Conservation (phyloP, 2,888 invertebrate species). For the Margaritifera margaritifera region DNA sequence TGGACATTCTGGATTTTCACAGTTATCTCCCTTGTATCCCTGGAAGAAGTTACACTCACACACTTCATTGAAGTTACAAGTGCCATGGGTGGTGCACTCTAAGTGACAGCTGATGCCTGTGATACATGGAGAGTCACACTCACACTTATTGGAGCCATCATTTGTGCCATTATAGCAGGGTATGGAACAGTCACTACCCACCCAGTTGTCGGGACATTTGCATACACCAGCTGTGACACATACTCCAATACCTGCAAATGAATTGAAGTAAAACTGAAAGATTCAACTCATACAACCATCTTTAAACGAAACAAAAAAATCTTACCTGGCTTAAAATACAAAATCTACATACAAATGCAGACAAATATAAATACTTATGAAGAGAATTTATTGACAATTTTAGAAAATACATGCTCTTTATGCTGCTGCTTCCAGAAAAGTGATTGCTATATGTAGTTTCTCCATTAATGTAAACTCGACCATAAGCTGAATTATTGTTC, state of each 20-base stretch:
- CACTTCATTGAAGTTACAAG: slow-evolving; percentile 38
- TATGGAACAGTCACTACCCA: slow-evolving; percentile 46
- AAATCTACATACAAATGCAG: too few relatives aligned
- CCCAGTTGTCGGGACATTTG: slow-evolving; percentile 38
- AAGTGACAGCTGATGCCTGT: slow-evolving; percentile 41
- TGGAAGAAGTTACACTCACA: slow-evolving; percentile 53
- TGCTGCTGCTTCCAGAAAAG: too few relatives aligned
- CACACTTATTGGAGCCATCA: slow-evolving; percentile 38
- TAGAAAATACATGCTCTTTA: too few relatives aligned
- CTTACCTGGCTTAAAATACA: too few relatives aligned
- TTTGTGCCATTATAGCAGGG: slow-evolving; percentile 56
- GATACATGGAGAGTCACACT: slow-evolving; percentile 38
- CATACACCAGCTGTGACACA: slow-evolving; percentile 49
- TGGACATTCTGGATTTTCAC: slow-evolving; percentile 51
- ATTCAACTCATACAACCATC: too few relatives aligned
- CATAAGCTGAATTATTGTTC: too few relatives aligned
- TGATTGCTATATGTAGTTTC: too few relatives aligned
- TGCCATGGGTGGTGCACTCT: slow-evolving; percentile 46
- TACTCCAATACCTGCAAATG: slow-evolving; percentile 38
- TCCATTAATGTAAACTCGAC: too few relatives aligned
- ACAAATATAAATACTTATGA: too few relatives aligned
- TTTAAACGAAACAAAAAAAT: too few relatives aligned
- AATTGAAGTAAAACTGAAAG: too few relatives aligned
- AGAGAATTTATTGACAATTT: too few relatives aligned
- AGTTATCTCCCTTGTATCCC: slow-evolving; percentile 49